phyloP scores from a whole-genome alignment of 1,140 invertebrate species.

The Caenorhabditis elegans region WBcel235 BX284605.5:5594501-5595000 shows the following conservation, averaged over 20 bases:
- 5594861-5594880: no score
- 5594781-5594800: conserved; percentile 48
- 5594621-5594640: background rate
- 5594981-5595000: conserved; percentile 89
- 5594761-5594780: conserved; percentile 48
- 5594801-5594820: conserved; percentile 75
- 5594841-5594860: conserved; percentile 70
- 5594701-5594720: conserved; percentile 86
- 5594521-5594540: no score
- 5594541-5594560: no score
- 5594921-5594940: conserved; percentile 83
- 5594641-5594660: conserved; percentile 45
- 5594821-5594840: conserved; percentile 85
- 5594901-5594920: conserved; percentile 92
- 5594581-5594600: no score
- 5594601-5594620: background rate
- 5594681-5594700: conserved; percentile 90
- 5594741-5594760: conserved; percentile 67
- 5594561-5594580: background rate
- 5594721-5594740: conserved; percentile 86
- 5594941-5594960: conserved; percentile 5
- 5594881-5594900: conserved; percentile 37
- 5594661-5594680: conserved; percentile 89
- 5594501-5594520: background rate
- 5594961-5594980: conserved; percentile 80